Conservation (phyloP, 2,797 vertebrate genomes). For the Rousettus madagascariensis region DNA sequence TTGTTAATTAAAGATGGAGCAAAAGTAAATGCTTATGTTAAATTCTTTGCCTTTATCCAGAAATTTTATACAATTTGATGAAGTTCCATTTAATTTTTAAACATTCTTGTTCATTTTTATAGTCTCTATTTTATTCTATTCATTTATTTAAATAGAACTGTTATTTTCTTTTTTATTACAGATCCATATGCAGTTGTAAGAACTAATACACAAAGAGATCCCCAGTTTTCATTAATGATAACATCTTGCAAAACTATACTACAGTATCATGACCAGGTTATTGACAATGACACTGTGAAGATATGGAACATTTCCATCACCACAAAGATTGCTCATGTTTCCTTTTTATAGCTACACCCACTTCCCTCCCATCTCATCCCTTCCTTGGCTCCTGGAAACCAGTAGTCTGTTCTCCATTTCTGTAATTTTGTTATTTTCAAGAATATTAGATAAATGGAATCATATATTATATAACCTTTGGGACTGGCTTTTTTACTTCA, state of each 20-base stretch:
- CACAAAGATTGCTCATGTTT: not conserved
- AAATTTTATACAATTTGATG: not conserved
- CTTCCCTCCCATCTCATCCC: not conserved
- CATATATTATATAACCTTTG: not conserved
- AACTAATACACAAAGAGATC: not conserved
- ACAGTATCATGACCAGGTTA: not conserved
- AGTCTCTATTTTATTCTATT: not conserved
- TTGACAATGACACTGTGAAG: not conserved
- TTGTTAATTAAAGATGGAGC: not conserved
- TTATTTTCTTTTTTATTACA: not conserved
- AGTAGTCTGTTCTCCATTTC: not conserved
- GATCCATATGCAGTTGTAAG: not conserved
- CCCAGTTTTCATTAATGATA: not conserved
- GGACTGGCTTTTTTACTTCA: not conserved
- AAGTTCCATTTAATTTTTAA: not conserved
- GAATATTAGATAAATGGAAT: not conserved
- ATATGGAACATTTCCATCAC: not conserved
- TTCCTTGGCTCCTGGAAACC: not conserved
- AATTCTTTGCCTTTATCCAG: not conserved
- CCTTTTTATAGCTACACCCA: not conserved
- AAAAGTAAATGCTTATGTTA: not conserved
- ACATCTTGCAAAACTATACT: not conserved
- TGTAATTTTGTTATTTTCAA: not conserved
- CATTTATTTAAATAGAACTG: not conserved
- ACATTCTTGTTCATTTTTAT: constrained; percentile 9